Base-by-base conservation (phyloP, 2,797 vertebrate species). In the Enteromius fasciolatus region DNA sequence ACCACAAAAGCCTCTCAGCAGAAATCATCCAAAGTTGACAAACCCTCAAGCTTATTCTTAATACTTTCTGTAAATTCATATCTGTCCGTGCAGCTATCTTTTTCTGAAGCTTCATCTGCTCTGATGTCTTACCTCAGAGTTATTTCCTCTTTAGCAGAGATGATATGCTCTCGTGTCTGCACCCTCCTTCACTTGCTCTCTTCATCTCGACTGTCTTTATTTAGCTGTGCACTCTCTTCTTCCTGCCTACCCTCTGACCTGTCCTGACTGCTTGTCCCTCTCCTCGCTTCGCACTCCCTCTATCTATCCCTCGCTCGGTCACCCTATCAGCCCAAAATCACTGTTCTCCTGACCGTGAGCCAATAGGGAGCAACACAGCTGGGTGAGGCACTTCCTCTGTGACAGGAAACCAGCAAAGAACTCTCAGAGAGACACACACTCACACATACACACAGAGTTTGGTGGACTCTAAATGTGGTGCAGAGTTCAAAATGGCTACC, bases 371-470 rank as follows among this genome's bases (percentile, higher is more conserved):
- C 80, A 73, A 86, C 87, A 87, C 85, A 23, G 88, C 86, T 88
- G 93, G 94, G 93, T 87, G 93, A 93, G 93, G 93, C 93, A 93
- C 93, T 94, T 95, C 94, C 94, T 93, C 83, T 94, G 92, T 91
- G 90, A 94, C 94, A 94, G 93, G 94, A 94, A 94, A 89, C 89
- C 31, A 83, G 67, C 83, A 74, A 54, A 81, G 59, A 73, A 63
- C 80, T 83, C 75, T 74, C 80, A 50, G 75, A 74, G 54, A 82
- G 9, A 63, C n/a, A 80, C 52, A 41, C n/a, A 76, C n/a, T n/a
- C n/a, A 39, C 48, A 52, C 28, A 79, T 17, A 68, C 44, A 82
- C 57, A 54, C 0, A 61, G 31, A 59, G 31, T 63, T 72, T 77
- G 28, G 63, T 28, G 59, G 25, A 80, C 33, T 59, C 50, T 46